Conservation (phyloP, 2,113 vertebrate genomes). For the Epinephelus moara region DNA sequence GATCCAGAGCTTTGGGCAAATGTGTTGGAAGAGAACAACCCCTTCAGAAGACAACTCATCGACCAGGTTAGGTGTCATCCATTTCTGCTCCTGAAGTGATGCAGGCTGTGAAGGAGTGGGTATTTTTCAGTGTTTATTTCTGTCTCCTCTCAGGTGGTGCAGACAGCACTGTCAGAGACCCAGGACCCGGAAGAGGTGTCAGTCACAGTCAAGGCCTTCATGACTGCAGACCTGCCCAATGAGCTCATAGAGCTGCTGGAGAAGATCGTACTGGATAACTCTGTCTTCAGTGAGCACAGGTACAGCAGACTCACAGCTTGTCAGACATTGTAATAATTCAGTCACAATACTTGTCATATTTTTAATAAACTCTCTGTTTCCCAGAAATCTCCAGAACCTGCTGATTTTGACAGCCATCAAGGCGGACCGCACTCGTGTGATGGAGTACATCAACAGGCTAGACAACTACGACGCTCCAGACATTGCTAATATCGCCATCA, state of each 20-base stretch:
- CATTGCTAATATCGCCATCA: conserved; percentile 93
- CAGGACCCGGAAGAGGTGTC: conserved; percentile 95
- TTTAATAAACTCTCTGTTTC: not conserved
- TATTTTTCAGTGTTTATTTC: not conserved
- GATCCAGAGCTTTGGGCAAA: conserved; percentile 93
- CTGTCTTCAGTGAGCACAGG: conserved; percentile 95
- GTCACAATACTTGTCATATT: not conserved
- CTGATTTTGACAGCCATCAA: conserved; percentile 95
- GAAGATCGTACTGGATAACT: conserved; percentile 95
- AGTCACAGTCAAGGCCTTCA: conserved; percentile 94
- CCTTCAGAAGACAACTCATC: conserved; percentile 90
- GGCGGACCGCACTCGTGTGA: conserved; percentile 91
- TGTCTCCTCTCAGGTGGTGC: conserved; percentile 88
- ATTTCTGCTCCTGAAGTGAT: not conserved
- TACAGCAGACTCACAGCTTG: conserved; percentile 45
- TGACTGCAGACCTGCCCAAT: conserved; percentile 93
- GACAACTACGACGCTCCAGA: conserved; percentile 95
- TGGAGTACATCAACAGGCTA: conserved; percentile 93
- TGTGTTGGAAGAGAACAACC: conserved; percentile 91
- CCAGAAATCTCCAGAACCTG: conserved; percentile 95
- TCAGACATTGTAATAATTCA: not conserved
- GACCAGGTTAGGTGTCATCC: conserved; percentile 86
- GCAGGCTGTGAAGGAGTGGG: not conserved
- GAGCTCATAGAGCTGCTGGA: conserved; percentile 93
- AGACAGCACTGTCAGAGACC: conserved; percentile 93